Conservation (phyloP, 2,113 vertebrate genomes). For the Phrynosoma blainvillii region DNA sequence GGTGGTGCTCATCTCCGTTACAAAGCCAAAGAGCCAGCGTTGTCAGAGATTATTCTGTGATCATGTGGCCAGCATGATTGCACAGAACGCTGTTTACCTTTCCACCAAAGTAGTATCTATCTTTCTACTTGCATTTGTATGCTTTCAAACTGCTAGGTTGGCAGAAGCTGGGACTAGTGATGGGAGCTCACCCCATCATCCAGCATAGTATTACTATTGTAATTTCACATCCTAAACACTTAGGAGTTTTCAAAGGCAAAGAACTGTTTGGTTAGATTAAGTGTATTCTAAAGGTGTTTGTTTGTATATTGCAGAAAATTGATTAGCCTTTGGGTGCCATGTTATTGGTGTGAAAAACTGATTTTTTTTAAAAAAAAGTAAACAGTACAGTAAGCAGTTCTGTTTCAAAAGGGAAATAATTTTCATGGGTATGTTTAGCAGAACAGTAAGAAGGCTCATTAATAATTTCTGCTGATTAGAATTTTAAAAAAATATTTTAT, state of each 20-base stretch:
- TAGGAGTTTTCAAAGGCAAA: neutral
- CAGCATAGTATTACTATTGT: too few relatives aligned
- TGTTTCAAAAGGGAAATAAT: neutral
- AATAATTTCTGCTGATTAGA: slow-evolving; percentile 1
- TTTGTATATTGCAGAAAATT: neutral
- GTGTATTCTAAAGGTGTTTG: neutral
- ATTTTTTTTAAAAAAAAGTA: too few relatives aligned
- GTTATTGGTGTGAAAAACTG: neutral
- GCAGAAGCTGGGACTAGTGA: too few relatives aligned
- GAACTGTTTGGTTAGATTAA: neutral
- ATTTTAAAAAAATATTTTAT: slow-evolving; percentile 11
- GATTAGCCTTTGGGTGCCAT: neutral
- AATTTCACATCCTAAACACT: neutral
- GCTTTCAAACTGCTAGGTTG: too few relatives aligned
- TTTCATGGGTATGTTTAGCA: neutral
- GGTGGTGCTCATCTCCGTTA: too few relatives aligned
- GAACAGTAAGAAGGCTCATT: neutral
- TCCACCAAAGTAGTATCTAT: too few relatives aligned
- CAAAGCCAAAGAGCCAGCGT: too few relatives aligned
- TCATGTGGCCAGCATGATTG: too few relatives aligned
- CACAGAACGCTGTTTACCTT: too few relatives aligned
- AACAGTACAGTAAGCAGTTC: neutral
- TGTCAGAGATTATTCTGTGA: too few relatives aligned
- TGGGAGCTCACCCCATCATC: too few relatives aligned
- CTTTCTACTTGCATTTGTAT: too few relatives aligned